Evolutionary conservation across 2,113 vertebrate species (phyloP).

Genomic region (Suricata suricatta): DNA sequence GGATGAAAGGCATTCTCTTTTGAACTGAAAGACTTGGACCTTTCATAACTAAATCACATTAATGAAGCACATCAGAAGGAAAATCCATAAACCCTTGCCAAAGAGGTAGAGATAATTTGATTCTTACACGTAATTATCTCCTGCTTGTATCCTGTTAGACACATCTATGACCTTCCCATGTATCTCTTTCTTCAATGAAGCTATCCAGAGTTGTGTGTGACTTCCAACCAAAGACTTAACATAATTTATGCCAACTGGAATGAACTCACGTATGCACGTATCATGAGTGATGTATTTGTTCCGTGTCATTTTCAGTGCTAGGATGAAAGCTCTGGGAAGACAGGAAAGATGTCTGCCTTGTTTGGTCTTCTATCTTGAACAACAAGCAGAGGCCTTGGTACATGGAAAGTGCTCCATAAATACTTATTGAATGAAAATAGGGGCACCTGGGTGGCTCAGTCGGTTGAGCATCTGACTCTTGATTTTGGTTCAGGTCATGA

Average conservation of each 20-base stretch:
- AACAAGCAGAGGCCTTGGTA: not conserved
- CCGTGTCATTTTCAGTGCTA: not conserved
- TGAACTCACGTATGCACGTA: not conserved
- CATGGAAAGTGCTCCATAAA: not conserved
- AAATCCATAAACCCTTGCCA: not conserved
- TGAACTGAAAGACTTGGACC: not conserved
- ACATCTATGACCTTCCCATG: not conserved
- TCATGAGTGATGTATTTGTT: not conserved
- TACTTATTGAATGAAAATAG: not conserved
- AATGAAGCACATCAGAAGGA: not conserved
- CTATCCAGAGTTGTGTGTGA: not conserved
- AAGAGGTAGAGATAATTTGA: constrained; percentile 1
- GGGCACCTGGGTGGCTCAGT: too few relatives aligned
- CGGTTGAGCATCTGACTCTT: too few relatives aligned
- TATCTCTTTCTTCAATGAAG: constrained; percentile 21
- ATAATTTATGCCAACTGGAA: not conserved
- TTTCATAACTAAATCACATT: constrained; percentile 8
- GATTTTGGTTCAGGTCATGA: too few relatives aligned
- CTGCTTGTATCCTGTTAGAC: not conserved
- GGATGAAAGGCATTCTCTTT: not conserved
- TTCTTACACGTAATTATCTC: not conserved
- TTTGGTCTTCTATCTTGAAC: not conserved
- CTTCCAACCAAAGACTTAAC: not conserved
- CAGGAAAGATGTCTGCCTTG: not conserved
- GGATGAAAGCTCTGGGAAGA: not conserved